Conservation (phyloP, 2,888 invertebrate species). For the Neocrepidodera transversa region DNA sequence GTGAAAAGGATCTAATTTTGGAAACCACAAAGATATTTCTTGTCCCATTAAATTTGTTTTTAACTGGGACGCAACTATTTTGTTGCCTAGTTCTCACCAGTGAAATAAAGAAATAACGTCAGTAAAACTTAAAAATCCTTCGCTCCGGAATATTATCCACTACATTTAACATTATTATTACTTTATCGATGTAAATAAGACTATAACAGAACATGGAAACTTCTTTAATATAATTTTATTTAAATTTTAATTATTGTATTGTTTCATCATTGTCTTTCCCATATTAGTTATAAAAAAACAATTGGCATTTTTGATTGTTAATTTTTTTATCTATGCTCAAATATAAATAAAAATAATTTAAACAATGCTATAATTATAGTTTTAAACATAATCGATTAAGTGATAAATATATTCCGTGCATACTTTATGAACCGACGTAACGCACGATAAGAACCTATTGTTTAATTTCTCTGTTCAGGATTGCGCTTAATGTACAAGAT, state of each 20-base stretch:
- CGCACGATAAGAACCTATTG: slow-evolving; percentile 7
- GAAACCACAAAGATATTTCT: too few species aligned
- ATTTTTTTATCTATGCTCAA: too few species aligned
- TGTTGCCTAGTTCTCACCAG: slow-evolving; percentile 4
- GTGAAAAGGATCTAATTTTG: too few species aligned
- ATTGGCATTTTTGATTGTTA: too few species aligned
- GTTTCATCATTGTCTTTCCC: not conserved
- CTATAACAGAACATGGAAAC: slow-evolving; percentile 10
- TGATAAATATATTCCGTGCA: too few species aligned
- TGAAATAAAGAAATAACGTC: slow-evolving; percentile 13
- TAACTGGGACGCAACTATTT: too few species aligned
- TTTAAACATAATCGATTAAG: too few species aligned
- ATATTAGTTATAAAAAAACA: too few species aligned
- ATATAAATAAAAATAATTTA: too few species aligned
- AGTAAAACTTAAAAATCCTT: slow-evolving; percentile 15
- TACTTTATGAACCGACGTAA: not conserved
- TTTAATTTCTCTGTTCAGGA: not conserved
- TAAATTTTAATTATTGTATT: slow-evolving; percentile 11
- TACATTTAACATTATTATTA: slow-evolving; percentile 8
- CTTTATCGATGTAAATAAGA: slow-evolving; percentile 15
- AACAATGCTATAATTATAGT: too few species aligned
- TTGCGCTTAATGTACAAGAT: slow-evolving; percentile 1
- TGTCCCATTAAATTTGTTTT: too few species aligned
- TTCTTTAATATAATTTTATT: slow-evolving; percentile 14
- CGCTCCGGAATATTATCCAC: slow-evolving; percentile 8